Percentiles rank a stretch among this genome's conserved stretches.
Conservation (phyloP, 2,797 vertebrate species). For the Eulemur albifrons region DNA sequence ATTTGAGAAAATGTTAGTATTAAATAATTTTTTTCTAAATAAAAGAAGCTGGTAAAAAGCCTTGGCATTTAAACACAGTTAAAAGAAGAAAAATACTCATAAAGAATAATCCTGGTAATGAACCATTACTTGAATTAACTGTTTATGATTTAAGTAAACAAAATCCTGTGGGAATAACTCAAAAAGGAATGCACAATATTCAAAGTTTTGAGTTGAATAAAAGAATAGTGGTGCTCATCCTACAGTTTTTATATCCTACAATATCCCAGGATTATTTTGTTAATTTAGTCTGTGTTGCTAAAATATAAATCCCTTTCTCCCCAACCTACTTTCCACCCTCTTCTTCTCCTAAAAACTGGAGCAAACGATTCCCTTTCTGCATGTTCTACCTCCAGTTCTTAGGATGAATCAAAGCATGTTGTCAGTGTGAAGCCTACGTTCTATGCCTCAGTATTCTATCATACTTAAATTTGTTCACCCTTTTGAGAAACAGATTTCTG, state of each 20-base stretch:
- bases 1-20: background rate
- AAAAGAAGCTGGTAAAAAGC: background rate
- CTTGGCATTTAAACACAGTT: background rate
- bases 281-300: background rate
- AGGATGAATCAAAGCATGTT: background rate
- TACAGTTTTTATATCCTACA: background rate
- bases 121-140: background rate
- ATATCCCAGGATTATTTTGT: background rate
- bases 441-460: background rate
- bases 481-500: background rate
- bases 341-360: background rate
- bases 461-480: background rate
- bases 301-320: background rate
- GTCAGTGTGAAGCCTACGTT: background rate
- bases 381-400: background rate
- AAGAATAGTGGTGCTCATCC: background rate
- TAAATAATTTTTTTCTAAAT: background rate
- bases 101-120: background rate
- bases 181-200: background rate
- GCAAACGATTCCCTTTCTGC: accelerated
- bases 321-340: background rate
- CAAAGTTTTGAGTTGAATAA: background rate
- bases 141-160: background rate
- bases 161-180: background rate
- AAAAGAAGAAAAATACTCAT: background rate